A percentile compares a stretch with the other conserved stretches of the same genome.
Evolutionary conservation across 2,113 vertebrate genomes (phyloP).

Genomic region (Halcyon senegalensis): DNA sequence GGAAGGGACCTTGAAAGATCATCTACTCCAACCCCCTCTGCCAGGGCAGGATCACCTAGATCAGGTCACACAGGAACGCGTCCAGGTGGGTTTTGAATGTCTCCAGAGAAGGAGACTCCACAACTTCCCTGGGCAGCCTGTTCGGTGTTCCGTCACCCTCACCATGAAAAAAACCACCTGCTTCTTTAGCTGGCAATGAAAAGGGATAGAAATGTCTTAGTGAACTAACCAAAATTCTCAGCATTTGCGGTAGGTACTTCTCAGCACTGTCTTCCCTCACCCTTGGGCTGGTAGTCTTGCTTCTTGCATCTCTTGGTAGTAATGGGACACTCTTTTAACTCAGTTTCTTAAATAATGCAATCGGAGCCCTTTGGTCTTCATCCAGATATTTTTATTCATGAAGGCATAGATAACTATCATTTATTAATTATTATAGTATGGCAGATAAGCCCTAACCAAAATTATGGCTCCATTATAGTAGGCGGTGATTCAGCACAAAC

Average conservation of each 20-base stretch:
- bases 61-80: too few species aligned
- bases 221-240: neutral
- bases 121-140: too few species aligned
- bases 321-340: neutral
- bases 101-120: too few species aligned
- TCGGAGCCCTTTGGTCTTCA: neutral
- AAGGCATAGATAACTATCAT: neutral
- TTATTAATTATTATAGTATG: neutral
- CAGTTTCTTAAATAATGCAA: neutral
- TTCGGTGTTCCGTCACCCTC: too few species aligned
- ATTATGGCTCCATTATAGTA: neutral
- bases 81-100: too few species aligned
- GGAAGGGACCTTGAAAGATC: too few species aligned
- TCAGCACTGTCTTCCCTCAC: neutral
- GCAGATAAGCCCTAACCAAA: neutral
- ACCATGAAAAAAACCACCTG: too few species aligned
- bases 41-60: too few species aligned
- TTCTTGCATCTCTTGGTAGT: neutral
- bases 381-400: neutral
- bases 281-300: neutral
- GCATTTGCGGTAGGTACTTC: neutral
- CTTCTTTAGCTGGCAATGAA: neutral
- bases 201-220: neutral
- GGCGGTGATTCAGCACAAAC: constrained; percentile 26
- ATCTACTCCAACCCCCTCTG: too few species aligned